A percentile compares a stretch with the other conserved stretches of the same genome.
Conservation (phyloP, 30 jellyfish, hydroid and myxozoan genomes). For the Hydractinia echinata region DNA sequence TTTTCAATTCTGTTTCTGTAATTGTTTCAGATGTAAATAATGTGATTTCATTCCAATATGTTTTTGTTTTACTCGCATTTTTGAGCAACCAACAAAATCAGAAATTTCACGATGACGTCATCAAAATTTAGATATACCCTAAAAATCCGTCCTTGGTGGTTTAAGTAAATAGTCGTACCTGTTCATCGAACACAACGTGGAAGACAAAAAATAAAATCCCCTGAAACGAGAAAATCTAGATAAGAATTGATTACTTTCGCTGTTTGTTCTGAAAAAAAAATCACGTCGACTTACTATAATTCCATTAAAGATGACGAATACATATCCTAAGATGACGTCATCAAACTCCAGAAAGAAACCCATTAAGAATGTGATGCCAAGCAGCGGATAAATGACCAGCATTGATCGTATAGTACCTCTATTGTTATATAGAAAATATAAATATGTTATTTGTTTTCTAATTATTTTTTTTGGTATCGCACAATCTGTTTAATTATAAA, state of each 20-base stretch:
- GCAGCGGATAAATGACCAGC: constrained; percentile 7
- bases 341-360: constrained; percentile 8
- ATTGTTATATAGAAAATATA: not conserved
- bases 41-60: too few relatives aligned
- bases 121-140: too few relatives aligned
- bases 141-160: too few relatives aligned
- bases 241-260: not conserved
- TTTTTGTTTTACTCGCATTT: too few relatives aligned
- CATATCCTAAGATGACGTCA: not conserved
- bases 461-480: too few relatives aligned
- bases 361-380: constrained; percentile 5
- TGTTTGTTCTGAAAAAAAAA: not conserved
- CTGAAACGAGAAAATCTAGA: not conserved
- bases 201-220: constrained; percentile 18
- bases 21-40: too few relatives aligned
- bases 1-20: too few relatives aligned
- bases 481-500: too few relatives aligned
- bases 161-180: not conserved
- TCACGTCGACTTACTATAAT: constrained; percentile 5
- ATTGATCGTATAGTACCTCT: not conserved
- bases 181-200: constrained; percentile 19
- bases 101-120: too few relatives aligned
- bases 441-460: too few relatives aligned
- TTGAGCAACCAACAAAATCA: too few relatives aligned
- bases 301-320: constrained; percentile 18